Evolutionary conservation across 2,113 vertebrate species (phyloP).

Genomic region (Actenoides lindsayi): DNA sequence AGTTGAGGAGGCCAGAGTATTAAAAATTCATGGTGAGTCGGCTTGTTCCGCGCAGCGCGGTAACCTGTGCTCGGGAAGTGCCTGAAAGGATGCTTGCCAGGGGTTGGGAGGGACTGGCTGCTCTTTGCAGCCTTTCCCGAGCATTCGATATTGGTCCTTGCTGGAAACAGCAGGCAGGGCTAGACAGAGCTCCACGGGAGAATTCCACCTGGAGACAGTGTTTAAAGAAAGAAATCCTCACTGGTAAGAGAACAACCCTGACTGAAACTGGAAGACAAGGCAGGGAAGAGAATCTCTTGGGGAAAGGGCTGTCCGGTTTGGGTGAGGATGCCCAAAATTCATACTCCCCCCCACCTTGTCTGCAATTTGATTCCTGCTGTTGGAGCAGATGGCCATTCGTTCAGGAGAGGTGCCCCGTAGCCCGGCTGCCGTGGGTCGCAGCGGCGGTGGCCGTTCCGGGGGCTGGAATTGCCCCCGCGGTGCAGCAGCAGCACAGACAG

Average conservation of each 20-base stretch:
- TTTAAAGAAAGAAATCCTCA: background rate
- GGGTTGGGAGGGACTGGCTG: background rate
- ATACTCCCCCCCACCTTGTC: rapidly evolving
- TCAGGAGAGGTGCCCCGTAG: background rate
- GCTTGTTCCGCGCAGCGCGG: background rate
- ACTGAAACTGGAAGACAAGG: rapidly evolving
- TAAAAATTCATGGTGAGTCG: background rate
- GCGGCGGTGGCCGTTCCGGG: background rate
- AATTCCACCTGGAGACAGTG: background rate
- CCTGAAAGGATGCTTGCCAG: background rate
- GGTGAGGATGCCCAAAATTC: background rate
- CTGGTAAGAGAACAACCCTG: background rate
- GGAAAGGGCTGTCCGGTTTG: background rate
- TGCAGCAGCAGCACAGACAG: background rate
- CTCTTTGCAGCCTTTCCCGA: background rate
- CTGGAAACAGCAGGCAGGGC: background rate
- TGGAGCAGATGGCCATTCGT: background rate
- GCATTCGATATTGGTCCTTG: background rate
- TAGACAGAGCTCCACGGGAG: background rate
- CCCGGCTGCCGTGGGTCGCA: rapidly evolving
- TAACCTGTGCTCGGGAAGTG: background rate
- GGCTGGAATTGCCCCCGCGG: rapidly evolving
- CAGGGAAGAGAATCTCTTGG: background rate
- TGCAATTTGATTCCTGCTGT: background rate
- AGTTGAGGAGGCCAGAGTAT: background rate